A percentile compares a stretch with the other conserved stretches of the same genome.
phyloP scores from a whole-genome alignment of 2,113 vertebrate species.

The Grallaria varia region DNA sequence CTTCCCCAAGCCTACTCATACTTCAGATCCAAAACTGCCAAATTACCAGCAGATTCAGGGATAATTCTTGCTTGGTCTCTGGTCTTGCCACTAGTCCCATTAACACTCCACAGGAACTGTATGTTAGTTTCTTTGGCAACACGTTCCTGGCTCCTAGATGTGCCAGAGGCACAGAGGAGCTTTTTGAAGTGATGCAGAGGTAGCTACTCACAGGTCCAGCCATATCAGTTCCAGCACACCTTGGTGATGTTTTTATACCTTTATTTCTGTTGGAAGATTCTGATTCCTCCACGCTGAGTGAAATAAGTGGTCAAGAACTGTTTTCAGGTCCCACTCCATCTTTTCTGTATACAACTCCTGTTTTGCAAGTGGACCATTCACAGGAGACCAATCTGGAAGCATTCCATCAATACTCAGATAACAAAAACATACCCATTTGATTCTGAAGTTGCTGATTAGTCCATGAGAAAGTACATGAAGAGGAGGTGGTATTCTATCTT shows the following conservation, averaged over 20 bases:
- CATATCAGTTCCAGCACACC: neutral
- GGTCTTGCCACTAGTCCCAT: neutral
- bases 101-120: neutral
- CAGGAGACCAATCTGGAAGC: neutral
- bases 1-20: neutral
- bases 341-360: neutral
- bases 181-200: neutral
- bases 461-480: neutral
- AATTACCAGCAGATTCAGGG: neutral
- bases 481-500: neutral
- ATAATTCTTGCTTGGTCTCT: neutral
- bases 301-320: neutral
- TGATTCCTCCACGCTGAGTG: neutral
- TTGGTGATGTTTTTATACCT: neutral
- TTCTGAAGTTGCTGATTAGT: neutral
- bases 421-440: neutral
- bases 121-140: neutral
- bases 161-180: neutral
- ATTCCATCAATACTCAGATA: neutral
- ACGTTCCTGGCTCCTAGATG: neutral
- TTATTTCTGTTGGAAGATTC: neutral
- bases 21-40: neutral
- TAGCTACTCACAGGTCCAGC: neutral
- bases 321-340: neutral
- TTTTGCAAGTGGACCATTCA: neutral